Percentiles rank a stretch among this genome's conserved stretches.
phyloP scores from a whole-genome alignment of 1,140 invertebrate genomes.

The Bombus breviceps region DNA sequence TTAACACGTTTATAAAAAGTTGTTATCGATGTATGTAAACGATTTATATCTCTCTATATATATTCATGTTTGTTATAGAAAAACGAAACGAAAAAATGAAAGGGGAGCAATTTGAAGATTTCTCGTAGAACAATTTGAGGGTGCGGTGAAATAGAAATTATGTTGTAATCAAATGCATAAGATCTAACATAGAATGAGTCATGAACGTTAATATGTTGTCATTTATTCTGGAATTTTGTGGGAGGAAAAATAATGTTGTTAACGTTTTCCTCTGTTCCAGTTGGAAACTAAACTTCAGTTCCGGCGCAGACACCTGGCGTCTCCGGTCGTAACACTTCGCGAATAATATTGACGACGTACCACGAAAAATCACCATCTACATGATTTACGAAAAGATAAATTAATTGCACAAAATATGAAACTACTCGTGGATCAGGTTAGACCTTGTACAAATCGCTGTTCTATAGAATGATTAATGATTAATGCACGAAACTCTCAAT shows the following conservation, averaged over 20 bases:
- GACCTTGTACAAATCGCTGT: not conserved
- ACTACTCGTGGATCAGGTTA: not conserved
- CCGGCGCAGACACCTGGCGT: not conserved
- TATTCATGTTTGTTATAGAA: no score
- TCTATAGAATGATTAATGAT: slow-evolving; percentile 23
- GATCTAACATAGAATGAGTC: not conserved
- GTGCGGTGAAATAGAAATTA: not conserved
- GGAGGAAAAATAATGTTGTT: slow-evolving; percentile 5
- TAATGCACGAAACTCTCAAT: not conserved
- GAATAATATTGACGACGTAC: slow-evolving; percentile 22
- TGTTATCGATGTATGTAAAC: no score
- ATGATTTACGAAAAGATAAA: slow-evolving; percentile 28
- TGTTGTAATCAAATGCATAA: not conserved
- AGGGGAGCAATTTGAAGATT: not conserved
- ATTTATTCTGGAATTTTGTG: not conserved
- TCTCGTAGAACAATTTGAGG: not conserved
- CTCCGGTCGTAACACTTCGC: not conserved
- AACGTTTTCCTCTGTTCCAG: slow-evolving; percentile 8
- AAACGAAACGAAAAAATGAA: not conserved
- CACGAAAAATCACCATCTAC: slow-evolving; percentile 31
- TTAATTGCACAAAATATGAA: slow-evolving; percentile 42
- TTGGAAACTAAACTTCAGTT: slow-evolving; percentile 18
- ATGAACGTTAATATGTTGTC: not conserved
- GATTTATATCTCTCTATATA: no score
- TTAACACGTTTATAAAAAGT: not conserved